phyloP scores from a whole-genome alignment of 1,140 invertebrate genomes.

The Harlomillsia oculata region DNA sequence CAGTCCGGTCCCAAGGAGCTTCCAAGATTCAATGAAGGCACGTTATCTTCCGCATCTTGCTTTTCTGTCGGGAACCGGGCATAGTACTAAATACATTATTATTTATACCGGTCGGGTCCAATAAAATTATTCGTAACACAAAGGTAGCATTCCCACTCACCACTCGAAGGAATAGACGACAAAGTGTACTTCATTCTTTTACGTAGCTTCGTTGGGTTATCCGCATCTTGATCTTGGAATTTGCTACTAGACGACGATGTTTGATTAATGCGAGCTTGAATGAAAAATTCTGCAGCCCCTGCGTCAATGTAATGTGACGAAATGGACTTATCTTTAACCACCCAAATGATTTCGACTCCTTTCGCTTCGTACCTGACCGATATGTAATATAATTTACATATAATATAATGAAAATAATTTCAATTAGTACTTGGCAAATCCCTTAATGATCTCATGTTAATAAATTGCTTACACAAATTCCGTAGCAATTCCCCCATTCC shows the following conservation, averaged over 20 bases:
- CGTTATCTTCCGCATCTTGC: not conserved
- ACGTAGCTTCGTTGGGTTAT: conserved; percentile 31
- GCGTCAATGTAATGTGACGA: conserved; percentile 88
- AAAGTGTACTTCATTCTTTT: conserved; percentile 59
- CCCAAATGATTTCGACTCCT: conserved; percentile 80
- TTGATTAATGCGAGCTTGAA: conserved; percentile 38
- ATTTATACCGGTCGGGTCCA: no score
- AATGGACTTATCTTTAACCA: conserved; percentile 85
- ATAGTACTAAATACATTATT: no score
- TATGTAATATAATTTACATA: conserved; percentile 6
- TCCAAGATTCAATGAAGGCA: conserved; percentile 42
- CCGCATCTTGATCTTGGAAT: not conserved
- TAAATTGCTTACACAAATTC: conserved; percentile 61
- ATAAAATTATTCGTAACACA: no score
- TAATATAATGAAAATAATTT: not conserved
- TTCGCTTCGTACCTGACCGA: conserved; percentile 59
- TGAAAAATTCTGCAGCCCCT: conserved; percentile 90
- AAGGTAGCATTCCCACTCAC: no score
- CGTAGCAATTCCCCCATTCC: conserved; percentile 96
- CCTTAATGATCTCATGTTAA: conserved; percentile 7
- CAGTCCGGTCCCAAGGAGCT: conserved; percentile 92
- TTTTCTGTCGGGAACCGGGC: not conserved
- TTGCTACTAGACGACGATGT: not conserved
- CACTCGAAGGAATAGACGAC: conserved; percentile 41
- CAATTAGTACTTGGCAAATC: not conserved